phyloP scores from a whole-genome alignment of 2,113 vertebrate species.

The Heterocephalus glaber region DNA sequence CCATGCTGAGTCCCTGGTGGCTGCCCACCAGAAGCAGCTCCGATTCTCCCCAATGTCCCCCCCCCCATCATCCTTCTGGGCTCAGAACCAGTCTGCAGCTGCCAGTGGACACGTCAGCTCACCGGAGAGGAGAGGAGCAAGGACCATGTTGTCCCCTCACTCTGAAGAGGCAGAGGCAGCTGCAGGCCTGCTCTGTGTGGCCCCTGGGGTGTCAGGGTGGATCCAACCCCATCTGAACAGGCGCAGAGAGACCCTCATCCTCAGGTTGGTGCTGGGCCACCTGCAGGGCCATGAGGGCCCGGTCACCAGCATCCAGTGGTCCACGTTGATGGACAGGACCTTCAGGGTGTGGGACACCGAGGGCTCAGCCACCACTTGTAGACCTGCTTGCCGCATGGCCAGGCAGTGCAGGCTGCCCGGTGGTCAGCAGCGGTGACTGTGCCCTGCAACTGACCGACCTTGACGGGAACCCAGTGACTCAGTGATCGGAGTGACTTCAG shows the following conservation, averaged over 20 bases:
- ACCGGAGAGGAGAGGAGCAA: conserved; percentile 73
- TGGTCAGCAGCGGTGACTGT: too few species aligned
- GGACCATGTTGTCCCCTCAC: conserved; percentile 88
- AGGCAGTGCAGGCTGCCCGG: too few species aligned
- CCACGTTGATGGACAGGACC: conserved; percentile 96
- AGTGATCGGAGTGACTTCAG: conserved; percentile 90
- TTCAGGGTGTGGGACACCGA: conserved; percentile 87
- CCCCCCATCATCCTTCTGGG: neutral
- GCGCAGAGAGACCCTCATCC: conserved; percentile 84
- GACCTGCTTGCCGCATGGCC: neutral
- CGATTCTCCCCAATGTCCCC: neutral
- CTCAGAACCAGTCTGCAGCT: neutral
- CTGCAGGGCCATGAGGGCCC: conserved; percentile 90
- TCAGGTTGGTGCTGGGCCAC: conserved; percentile 86
- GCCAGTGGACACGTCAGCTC: rapidly evolving
- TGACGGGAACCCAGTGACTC: conserved; percentile 88
- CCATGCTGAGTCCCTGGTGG: neutral
- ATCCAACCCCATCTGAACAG: conserved; percentile 89
- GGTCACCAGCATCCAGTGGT: conserved; percentile 92
- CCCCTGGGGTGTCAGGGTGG: conserved; percentile 85
- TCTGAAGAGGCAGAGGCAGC: conserved; percentile 89
- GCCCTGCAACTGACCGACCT: too few species aligned
- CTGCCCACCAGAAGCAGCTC: neutral
- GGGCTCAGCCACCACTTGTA: neutral
- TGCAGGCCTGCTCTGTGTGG: conserved; percentile 58